Evolutionary conservation across 2,888 invertebrate genomes (phyloP), one percentile per base, ranked within the genome.

Genomic region (Litoditis marina): DNA sequence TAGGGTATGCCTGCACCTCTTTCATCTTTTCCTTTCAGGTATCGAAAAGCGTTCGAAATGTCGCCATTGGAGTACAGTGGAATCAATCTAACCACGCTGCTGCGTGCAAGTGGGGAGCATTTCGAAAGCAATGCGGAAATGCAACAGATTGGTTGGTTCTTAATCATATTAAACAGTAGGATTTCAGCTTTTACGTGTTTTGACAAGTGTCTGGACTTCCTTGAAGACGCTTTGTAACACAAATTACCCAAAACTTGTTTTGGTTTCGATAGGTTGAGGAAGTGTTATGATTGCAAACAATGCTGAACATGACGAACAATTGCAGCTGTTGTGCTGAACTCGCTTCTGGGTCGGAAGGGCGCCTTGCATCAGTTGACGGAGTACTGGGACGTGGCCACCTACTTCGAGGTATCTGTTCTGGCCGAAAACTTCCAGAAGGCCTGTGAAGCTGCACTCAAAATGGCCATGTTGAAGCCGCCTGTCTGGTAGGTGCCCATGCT

Each of bases 1-100:
- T n/a, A n/a, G n/a, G n/a, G n/a, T n/a, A n/a, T n/a, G n/a, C n/a
- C n/a, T n/a, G n/a, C n/a, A n/a, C n/a, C n/a, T n/a, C n/a, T n/a
- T n/a, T n/a, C n/a, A n/a, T n/a, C n/a, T n/a, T n/a, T n/a, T 5
- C 5, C 49, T 52, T 69, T 55, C 53, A 78, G 78, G 78, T 83
- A 83, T 63, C 73, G 82, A n/a, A 74, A 77, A 52, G 81, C 94
- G 53, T 98, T 98, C 84, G 93, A 95, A 85, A 91, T 94, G 51
- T 95, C 96, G 84, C 96, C 95, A 0, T 94, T 96, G 84, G 96
- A 96, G 86, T 98, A 96, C 86, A 95, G 96, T 30, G 98, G 96
- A 60, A 95, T 98, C 69, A 98, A 98, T 87, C 87, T 98, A 80
- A 96, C 96, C 39, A 98, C 98, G 0, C 86, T 98, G 44, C 86